Conservation (phyloP, 92 coral and sea anemone genomes). For the Palythoa grandiflora region DNA sequence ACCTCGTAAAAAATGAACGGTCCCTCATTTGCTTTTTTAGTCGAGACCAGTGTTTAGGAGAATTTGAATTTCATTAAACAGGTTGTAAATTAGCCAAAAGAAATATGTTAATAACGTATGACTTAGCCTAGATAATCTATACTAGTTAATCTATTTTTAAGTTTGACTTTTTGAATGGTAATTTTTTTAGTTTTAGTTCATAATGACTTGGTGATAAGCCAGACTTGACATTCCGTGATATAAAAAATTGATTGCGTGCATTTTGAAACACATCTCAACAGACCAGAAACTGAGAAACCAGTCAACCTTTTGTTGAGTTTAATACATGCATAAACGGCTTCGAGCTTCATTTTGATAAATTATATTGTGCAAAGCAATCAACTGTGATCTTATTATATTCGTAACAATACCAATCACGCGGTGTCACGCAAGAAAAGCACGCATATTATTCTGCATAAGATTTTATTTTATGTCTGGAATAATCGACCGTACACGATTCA, state of each 20-base stretch:
- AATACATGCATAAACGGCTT: not conserved
- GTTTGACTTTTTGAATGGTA: too few species aligned
- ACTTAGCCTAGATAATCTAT: too few species aligned
- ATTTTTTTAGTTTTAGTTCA: too few species aligned
- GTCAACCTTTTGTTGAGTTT: not conserved
- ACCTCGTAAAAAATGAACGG: too few species aligned
- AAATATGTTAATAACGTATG: too few species aligned
- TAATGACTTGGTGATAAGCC: too few species aligned
- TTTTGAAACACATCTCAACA: not conserved
- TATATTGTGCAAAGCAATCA: not conserved
- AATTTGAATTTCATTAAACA: too few species aligned
- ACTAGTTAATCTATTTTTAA: too few species aligned
- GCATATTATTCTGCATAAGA: not conserved
- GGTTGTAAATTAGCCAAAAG: too few species aligned
- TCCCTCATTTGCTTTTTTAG: too few species aligned
- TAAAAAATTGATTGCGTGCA: not conserved
- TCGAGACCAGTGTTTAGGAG: too few species aligned
- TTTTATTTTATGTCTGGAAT: not conserved
- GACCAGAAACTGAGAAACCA: not conserved
- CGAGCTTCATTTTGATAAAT: not conserved
- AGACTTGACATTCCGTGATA: too few species aligned
- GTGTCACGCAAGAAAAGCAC: not conserved
- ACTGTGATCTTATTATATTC: not conserved
- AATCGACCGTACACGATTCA: not conserved
- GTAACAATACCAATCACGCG: not conserved